Percentiles rank a stretch among this genome's conserved stretches.
Evolutionary conservation across 2,113 vertebrate genomes (phyloP).

Genomic region (Dromiciops gliroides): DNA sequence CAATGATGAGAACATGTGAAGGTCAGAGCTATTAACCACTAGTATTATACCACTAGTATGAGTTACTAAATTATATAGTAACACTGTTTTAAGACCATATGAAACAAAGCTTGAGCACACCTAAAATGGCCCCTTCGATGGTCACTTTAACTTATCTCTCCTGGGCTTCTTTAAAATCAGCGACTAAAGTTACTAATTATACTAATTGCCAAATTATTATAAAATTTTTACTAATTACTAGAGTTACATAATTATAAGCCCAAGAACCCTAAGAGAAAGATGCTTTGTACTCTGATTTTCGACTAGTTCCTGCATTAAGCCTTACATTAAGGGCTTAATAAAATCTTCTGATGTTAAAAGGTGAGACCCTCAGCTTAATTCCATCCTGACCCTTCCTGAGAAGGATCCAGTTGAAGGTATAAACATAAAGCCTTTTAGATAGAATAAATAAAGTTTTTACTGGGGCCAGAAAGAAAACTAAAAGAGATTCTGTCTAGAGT

Average conservation of each 20-base stretch:
- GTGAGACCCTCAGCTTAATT: background rate
- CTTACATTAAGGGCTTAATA: background rate
- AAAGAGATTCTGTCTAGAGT: background rate
- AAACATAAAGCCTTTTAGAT: background rate
- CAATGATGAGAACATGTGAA: background rate
- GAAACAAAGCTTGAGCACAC: background rate
- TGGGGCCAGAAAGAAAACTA: background rate
- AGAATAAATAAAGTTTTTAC: background rate
- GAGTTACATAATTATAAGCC: background rate
- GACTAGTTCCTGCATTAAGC: background rate
- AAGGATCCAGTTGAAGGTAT: slow-evolving; percentile 3
- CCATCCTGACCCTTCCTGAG: background rate
- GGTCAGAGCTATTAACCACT: background rate
- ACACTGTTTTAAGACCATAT: background rate
- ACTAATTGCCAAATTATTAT: too few relatives aligned
- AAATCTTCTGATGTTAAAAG: background rate
- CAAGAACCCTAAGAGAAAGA: background rate
- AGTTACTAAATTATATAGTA: background rate
- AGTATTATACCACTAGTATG: background rate
- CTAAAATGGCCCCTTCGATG: background rate
- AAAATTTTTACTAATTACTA: too few relatives aligned
- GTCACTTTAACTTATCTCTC: background rate
- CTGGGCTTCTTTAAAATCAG: background rate
- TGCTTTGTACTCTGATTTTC: background rate
- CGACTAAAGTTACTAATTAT: background rate